phyloP scores from a whole-genome alignment of 2,113 vertebrate genomes.

The Nothobranchius furzeri region DNA sequence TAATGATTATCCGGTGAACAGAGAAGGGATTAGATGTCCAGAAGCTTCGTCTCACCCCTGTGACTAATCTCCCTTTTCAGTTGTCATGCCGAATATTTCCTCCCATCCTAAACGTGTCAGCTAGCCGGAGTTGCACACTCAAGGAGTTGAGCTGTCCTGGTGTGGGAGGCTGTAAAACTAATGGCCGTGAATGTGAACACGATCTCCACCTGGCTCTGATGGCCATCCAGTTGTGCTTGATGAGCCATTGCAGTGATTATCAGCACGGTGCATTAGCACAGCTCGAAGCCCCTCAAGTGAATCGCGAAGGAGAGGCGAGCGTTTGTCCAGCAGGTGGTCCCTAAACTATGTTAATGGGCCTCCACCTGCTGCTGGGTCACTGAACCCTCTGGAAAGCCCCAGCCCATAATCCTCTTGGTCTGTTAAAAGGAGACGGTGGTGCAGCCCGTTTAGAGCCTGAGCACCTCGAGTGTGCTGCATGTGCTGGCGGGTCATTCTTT shows the following conservation, averaged over 20 bases:
- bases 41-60: constrained; percentile 23
- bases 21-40: constrained; percentile 44
- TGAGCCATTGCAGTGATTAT: constrained; percentile 78
- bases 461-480: constrained; percentile 40
- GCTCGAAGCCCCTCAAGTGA: constrained; percentile 70
- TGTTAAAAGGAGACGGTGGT: constrained; percentile 26
- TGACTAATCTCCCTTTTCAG: constrained; percentile 47
- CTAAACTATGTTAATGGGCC: constrained; percentile 69
- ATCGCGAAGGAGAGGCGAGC: constrained; percentile 62
- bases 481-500: constrained; percentile 53
- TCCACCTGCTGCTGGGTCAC: constrained; percentile 76
- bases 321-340: constrained; percentile 70
- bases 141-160: constrained; percentile 23
- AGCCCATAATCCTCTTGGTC: constrained; percentile 27
- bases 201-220: constrained; percentile 55
- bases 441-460: constrained; percentile 49
- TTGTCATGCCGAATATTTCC: constrained; percentile 29
- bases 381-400: constrained; percentile 64
- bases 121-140: constrained; percentile 8
- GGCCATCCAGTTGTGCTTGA: constrained; percentile 76
- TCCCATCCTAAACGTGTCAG: constrained; percentile 18
- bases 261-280: constrained; percentile 68
- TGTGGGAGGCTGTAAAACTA: constrained; percentile 64
- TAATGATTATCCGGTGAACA: constrained; percentile 50
- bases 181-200: constrained; percentile 73